Conservation (phyloP, 2,113 vertebrate genomes). For the Australoheros scitulus region DNA sequence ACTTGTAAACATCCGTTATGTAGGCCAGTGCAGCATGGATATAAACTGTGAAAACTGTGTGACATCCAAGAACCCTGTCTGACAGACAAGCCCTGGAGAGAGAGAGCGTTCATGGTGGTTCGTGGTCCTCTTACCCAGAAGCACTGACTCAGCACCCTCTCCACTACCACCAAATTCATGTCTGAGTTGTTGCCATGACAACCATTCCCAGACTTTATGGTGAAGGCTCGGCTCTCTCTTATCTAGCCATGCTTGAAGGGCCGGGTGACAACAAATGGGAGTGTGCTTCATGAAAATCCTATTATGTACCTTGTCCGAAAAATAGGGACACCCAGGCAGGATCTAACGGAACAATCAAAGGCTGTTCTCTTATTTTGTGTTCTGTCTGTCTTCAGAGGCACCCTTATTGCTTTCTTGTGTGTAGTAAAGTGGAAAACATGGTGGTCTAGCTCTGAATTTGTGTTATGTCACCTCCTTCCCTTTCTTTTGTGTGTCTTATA, state of each 20-base stretch:
- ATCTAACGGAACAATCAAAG: slow-evolving; percentile 20
- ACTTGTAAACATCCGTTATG: slow-evolving; percentile 44
- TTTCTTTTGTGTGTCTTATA: background rate
- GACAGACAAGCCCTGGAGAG: slow-evolving; percentile 29
- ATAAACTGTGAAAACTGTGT: slow-evolving; percentile 34
- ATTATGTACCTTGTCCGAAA: slow-evolving; percentile 20
- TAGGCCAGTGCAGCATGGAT: slow-evolving; percentile 38
- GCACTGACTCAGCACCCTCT: slow-evolving; percentile 65
- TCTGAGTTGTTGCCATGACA: slow-evolving; percentile 66
- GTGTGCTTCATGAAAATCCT: slow-evolving; percentile 40
- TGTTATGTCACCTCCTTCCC: background rate
- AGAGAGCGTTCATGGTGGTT: slow-evolving; percentile 21
- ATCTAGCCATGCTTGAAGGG: slow-evolving; percentile 52
- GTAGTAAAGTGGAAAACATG: background rate
- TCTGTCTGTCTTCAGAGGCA: background rate
- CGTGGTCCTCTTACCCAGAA: slow-evolving; percentile 43
- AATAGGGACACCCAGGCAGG: background rate
- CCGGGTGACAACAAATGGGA: slow-evolving; percentile 56
- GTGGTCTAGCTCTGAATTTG: background rate
- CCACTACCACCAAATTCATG: slow-evolving; percentile 50
- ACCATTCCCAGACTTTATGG: slow-evolving; percentile 45
- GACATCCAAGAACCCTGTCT: slow-evolving; percentile 33
- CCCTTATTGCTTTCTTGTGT: background rate
- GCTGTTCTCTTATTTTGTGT: background rate
- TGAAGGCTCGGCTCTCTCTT: slow-evolving; percentile 31